phyloP scores from a whole-genome alignment of 1,140 invertebrate genomes.

The Scaptodrosophila lebanonensis region DNA sequence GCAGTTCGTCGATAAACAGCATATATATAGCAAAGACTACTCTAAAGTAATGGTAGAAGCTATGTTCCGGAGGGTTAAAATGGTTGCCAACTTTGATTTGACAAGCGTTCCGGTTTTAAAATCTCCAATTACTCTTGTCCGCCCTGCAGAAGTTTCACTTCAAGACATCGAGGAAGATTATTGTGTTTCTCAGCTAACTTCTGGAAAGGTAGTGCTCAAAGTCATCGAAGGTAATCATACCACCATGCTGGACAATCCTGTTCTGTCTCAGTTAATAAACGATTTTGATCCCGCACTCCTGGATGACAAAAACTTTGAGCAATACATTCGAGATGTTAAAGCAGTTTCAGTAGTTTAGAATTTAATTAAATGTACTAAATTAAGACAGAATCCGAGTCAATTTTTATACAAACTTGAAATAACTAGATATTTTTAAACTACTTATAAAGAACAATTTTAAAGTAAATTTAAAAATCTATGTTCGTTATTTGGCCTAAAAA shows the following conservation, averaged over 20 bases:
- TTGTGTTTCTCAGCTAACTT: slow-evolving; percentile 79
- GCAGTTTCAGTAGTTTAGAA: slow-evolving; percentile 42
- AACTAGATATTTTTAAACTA: too few relatives aligned
- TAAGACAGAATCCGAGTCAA: too few relatives aligned
- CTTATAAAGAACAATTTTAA: too few relatives aligned
- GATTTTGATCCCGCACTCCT: slow-evolving; percentile 61
- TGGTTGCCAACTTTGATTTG: slow-evolving; percentile 79
- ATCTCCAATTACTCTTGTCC: slow-evolving; percentile 81
- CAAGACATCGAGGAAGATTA: slow-evolving; percentile 81
- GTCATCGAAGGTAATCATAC: slow-evolving; percentile 85
- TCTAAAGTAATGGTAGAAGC: slow-evolving; percentile 77
- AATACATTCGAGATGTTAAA: slow-evolving; percentile 56
- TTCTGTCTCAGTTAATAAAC: slow-evolving; percentile 82
- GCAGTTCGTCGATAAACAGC: slow-evolving; percentile 62
- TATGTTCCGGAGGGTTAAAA: slow-evolving; percentile 80
- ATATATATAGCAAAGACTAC: slow-evolving; percentile 78
- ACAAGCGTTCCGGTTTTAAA: slow-evolving; percentile 71
- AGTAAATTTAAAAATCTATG: too few relatives aligned
- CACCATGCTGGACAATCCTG: slow-evolving; percentile 82
- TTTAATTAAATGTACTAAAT: neutral
- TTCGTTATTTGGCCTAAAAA: too few relatives aligned
- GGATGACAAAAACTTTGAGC: slow-evolving; percentile 69
- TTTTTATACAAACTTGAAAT: too few relatives aligned
- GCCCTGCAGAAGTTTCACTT: slow-evolving; percentile 79
- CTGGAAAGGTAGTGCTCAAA: slow-evolving; percentile 78